Base-by-base conservation (phyloP, 2,113 vertebrate genomes). In the Montifringilla adamsi region DNA sequence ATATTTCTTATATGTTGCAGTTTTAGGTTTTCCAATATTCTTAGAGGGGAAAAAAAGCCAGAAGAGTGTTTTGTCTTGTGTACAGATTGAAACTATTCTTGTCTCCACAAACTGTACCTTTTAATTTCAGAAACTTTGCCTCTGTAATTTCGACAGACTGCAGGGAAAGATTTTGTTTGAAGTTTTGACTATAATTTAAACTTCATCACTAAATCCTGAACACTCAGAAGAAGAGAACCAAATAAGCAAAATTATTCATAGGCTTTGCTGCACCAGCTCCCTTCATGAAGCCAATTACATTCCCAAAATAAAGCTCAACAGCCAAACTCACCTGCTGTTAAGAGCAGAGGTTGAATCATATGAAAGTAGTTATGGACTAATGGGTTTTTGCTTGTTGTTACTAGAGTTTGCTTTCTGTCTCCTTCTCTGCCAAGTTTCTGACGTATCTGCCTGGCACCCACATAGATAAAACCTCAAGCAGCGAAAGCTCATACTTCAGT, bases 261-360 rank as follows among this genome's bases (percentile, higher is more conserved):
- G 37, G 66, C 15, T 82, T 92, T 79, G 26, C n/a, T 69, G 22
- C 53, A 58, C 18, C 41, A 85, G 27, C 53, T 89, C 46, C 2
- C 70, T 83, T 91, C 49, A 62, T 49, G 31, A 76, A 94, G 62
- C 74, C 87, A 89, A 91, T 95, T 95, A 82, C 13, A 30, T 53
- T 89, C 53, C 60, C 58, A n/a, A 85, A 93, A 69, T 53, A 79
- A 10, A 91, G 70, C 70, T 70, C 24, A 2, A 46, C 49, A 93
- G 81, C 44, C 53, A 87, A 92, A 60, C 69, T 87, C 79, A 87
- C 87, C 89, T 96, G 91, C 84, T 95, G 87, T 53, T 72, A 82
- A 56, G 84, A 73, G 77, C 53, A 91, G 62, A 89, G 91, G 62
- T 50, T 85, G 66, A 69, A 76, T 39, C 46, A 19, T 79, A 41